Base-by-base conservation (phyloP, 2,797 vertebrate genomes). In the Ctenochaetus hawaiiensis region DNA sequence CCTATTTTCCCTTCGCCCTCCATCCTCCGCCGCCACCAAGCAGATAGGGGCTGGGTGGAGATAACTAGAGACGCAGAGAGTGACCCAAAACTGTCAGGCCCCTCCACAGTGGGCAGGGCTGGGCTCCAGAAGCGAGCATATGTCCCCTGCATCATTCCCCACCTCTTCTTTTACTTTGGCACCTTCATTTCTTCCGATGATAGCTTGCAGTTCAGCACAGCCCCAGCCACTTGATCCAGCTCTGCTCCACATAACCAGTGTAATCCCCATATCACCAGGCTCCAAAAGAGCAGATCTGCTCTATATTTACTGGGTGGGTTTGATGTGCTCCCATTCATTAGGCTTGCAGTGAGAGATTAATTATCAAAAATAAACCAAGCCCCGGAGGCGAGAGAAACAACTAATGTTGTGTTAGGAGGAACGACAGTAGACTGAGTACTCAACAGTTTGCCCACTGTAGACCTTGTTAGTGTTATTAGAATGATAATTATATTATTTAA, bases 31-130 rank as follows among this genome's bases (percentile, higher is more conserved):
- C 89, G 75, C 89, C 86, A 75, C 84, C 62, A 12, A 82, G 84
- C 90, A 89, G 87, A 93, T 90, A 88, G 77, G 73, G 77, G 85
- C 89, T 83, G 88, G 91, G 89, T 82, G 82, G 83, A 92, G 91
- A 94, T 94, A 95, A 93, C 83, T 79, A 53, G 82, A 88, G 85
- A 91, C 52, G 81, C 77, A 86, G 86, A 88, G 90, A 87, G 87
- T 95, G 95, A 96, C 95, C 95, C 93, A 95, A 89, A 96, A 96
- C 94, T 95, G 95, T 96, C 95, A 95, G 88, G 87, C 81, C 90
- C 87, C 89, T 92, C 89, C 88, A 92, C 83, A 90, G 93, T 85
- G 91, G 91, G 91, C 87, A 92, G 91, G 89, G 91, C 91, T 57
- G 80, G 92, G 89, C 85, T 93, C 87, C 91, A 86, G 78, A 90